Percentiles rank a stretch among this genome's conserved stretches.
Evolutionary conservation across 1,140 invertebrate species (phyloP).

Genomic region (Eueides isabella): DNA sequence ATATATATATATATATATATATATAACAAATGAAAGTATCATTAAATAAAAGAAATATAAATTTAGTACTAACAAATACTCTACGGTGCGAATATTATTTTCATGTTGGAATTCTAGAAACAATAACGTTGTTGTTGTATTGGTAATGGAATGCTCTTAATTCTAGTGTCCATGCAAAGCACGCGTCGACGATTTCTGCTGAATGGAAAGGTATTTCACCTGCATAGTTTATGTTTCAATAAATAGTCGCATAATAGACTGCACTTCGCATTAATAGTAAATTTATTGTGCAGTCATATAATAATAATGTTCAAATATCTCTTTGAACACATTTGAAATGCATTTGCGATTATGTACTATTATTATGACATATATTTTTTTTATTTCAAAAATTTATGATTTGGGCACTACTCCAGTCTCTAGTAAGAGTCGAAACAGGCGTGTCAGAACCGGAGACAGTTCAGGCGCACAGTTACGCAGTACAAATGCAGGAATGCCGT

Average conservation of each 20-base stretch:
- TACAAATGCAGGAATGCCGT: too few relatives aligned
- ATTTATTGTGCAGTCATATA: too few relatives aligned
- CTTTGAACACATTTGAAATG: too few relatives aligned
- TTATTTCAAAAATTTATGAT: too few relatives aligned
- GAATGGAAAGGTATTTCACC: neutral
- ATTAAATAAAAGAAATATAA: neutral
- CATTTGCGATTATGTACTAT: neutral
- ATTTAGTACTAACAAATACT: neutral
- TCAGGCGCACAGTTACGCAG: too few relatives aligned
- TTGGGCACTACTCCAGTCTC: too few relatives aligned
- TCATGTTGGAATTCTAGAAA: conserved; percentile 1
- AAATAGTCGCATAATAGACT: neutral
- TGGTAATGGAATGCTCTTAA: neutral
- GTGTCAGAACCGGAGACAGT: too few relatives aligned
- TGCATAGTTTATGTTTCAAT: conserved; percentile 11
- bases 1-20: too few relatives aligned
- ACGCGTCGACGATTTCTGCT: neutral
- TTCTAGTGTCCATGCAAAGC: neutral
- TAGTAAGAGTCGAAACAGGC: too few relatives aligned
- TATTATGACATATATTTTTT: too few relatives aligned
- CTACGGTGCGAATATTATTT: neutral
- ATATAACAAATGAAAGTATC: too few relatives aligned
- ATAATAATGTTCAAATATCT: too few relatives aligned
- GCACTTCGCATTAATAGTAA: neutral
- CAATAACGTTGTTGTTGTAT: neutral